phyloP scores from a whole-genome alignment of 1,140 invertebrate species.

The Drosophila quadrilineata region DNA sequence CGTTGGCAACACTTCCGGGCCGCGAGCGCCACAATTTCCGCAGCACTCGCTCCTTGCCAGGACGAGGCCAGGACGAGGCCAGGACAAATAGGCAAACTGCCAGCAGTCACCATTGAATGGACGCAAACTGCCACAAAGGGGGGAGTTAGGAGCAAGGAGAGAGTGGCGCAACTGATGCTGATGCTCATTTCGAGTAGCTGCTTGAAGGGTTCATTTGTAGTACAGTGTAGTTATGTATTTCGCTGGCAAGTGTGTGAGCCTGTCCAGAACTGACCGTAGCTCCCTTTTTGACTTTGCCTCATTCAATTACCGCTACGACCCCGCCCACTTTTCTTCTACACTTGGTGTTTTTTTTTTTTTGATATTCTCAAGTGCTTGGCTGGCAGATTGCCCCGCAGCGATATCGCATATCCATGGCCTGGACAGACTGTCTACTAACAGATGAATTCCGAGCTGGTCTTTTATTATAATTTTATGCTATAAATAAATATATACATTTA shows the following conservation, averaged over 20 bases:
- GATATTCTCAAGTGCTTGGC: conserved; percentile 69
- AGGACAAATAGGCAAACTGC: conserved; percentile 65
- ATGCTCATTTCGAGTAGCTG: conserved; percentile 51
- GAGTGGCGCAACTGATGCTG: conserved; percentile 1
- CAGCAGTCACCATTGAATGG: conserved; percentile 40
- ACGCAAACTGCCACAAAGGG: too few species aligned
- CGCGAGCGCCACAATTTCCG: conserved; percentile 75
- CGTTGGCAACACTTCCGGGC: conserved; percentile 74
- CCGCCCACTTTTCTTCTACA: conserved; percentile 56
- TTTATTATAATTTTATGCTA: conserved; percentile 54
- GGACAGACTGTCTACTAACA: conserved; percentile 4
- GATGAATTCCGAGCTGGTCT: conserved; percentile 41
- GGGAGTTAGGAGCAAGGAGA: not conserved
- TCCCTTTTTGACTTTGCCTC: conserved; percentile 50
- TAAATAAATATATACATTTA: conserved; percentile 28
- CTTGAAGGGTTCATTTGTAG: conserved; percentile 71
- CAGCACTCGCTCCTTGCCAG: conserved; percentile 19
- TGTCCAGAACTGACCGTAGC: conserved; percentile 38
- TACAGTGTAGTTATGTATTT: not conserved
- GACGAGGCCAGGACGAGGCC: too few species aligned
- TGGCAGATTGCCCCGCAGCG: conserved; percentile 66
- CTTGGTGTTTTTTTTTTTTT: conserved; percentile 1
- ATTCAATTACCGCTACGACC: conserved; percentile 75
- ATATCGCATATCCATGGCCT: conserved; percentile 4
- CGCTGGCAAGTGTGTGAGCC: too few species aligned